Evolutionary conservation across 2,113 vertebrate genomes (phyloP).

Genomic region (Prunella himalayana): DNA sequence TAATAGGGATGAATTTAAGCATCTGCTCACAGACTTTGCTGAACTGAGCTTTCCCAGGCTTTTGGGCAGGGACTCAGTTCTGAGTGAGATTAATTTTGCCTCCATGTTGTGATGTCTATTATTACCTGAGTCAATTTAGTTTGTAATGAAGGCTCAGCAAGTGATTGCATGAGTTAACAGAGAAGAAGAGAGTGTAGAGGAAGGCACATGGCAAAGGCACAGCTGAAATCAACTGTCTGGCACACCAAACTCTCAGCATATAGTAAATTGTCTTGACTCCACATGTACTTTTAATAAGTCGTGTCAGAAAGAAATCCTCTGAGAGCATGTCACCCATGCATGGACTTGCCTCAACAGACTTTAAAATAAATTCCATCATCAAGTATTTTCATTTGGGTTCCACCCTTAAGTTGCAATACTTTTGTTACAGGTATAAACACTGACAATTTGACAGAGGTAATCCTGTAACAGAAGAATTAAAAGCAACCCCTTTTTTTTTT

Average conservation of each 20-base stretch:
- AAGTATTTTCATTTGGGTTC: not conserved
- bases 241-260: not conserved
- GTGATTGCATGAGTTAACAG: not conserved
- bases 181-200: not conserved
- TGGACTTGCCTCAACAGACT: not conserved
- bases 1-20: not conserved
- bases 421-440: not conserved
- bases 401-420: not conserved
- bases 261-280: not conserved
- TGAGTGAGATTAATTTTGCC: not conserved
- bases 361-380: not conserved
- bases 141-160: not conserved
- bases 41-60: not conserved
- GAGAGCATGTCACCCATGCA: not conserved
- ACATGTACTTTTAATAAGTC: not conserved
- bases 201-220: not conserved
- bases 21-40: not conserved
- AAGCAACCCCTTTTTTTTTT: not conserved
- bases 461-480: not conserved
- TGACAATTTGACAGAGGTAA: not conserved
- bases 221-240: not conserved
- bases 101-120: not conserved
- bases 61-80: not conserved
- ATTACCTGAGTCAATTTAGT: not conserved
- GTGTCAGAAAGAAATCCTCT: not conserved